phyloP scores from a whole-genome alignment of 2,888 invertebrate genomes.

The Scotopteryx bipunctaria region DNA sequence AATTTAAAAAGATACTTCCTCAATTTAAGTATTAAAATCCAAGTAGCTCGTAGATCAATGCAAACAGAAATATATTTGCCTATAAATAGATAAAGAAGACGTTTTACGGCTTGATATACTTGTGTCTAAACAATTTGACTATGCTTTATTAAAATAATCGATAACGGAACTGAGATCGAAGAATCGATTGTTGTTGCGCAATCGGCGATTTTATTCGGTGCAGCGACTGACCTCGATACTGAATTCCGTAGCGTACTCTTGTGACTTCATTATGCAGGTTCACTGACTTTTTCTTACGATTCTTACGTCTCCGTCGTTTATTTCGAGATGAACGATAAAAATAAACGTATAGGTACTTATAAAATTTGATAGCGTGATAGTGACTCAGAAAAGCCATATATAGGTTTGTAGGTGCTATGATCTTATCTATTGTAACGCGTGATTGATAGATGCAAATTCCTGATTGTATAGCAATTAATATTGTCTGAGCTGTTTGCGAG shows the following conservation, averaged over 20 bases:
- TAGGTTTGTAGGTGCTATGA: slow-evolving; percentile 10
- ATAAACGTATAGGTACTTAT: slow-evolving; percentile 35
- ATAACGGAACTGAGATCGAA: slow-evolving; percentile 59
- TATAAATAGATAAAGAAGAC: slow-evolving; percentile 5
- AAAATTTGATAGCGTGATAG: slow-evolving; percentile 30
- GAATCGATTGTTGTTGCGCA: slow-evolving; percentile 62
- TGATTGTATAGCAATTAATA: background rate
- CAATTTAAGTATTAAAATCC: no score
- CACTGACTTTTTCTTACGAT: slow-evolving; percentile 53
- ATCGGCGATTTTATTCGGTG: slow-evolving; percentile 65
- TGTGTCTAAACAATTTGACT: slow-evolving; percentile 48
- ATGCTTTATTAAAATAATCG: slow-evolving; percentile 58
- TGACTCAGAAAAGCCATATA: slow-evolving; percentile 13
- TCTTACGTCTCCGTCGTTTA: slow-evolving; percentile 41
- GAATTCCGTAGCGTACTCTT: slow-evolving; percentile 50
- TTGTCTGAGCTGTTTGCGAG: background rate
- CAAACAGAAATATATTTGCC: background rate
- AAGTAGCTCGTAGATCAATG: no score
- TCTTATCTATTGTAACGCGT: slow-evolving; percentile 5
- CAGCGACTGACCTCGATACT: slow-evolving; percentile 59
- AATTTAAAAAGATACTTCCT: no score
- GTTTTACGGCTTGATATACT: slow-evolving; percentile 24
- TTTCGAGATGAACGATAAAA: slow-evolving; percentile 39
- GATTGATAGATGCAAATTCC: slow-evolving; percentile 1
- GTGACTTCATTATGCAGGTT: slow-evolving; percentile 60